A percentile compares a stretch with the other conserved stretches of the same genome.
Conservation (phyloP, 2,888 invertebrate species). For the Cinara cedri region DNA sequence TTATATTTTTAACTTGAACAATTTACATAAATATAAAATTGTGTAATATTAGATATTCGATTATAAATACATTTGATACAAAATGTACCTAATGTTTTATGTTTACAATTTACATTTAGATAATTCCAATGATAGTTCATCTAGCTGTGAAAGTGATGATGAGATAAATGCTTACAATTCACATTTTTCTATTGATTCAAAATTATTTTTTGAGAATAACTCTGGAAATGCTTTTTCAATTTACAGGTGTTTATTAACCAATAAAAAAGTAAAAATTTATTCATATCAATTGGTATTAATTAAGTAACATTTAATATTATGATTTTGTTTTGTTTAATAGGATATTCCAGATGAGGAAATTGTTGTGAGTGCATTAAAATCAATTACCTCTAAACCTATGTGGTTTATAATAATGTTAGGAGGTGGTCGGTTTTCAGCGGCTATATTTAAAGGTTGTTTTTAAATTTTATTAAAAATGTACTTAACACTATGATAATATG, state of each 20-base stretch:
- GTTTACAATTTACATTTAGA: constrained; percentile 33
- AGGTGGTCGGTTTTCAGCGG: constrained; percentile 83
- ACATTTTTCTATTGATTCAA: constrained; percentile 62
- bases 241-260: constrained; percentile 47
- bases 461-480: constrained; percentile 48
- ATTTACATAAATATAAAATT: too few species aligned
- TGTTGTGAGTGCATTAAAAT: constrained; percentile 21
- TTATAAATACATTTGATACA: background rate
- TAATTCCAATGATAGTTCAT: constrained; percentile 50
- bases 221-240: constrained; percentile 60
- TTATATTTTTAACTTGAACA: background rate
- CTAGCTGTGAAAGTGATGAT: constrained; percentile 52
- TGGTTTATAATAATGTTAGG: constrained; percentile 84
- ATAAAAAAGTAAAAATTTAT: constrained; percentile 33
- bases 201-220: constrained; percentile 63
- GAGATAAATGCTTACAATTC: constrained; percentile 58
- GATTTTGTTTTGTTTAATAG: constrained; percentile 5
- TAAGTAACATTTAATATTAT: background rate
- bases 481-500: background rate
- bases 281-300: background rate
- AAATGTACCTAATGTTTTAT: constrained; percentile 5
- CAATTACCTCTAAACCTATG: constrained; percentile 63
- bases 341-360: constrained; percentile 37
- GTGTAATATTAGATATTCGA: background rate
- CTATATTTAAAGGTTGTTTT: constrained; percentile 71